Evolutionary conservation across 2,797 vertebrate species (phyloP).

Genomic region (Bryconaethiops microstoma): DNA sequence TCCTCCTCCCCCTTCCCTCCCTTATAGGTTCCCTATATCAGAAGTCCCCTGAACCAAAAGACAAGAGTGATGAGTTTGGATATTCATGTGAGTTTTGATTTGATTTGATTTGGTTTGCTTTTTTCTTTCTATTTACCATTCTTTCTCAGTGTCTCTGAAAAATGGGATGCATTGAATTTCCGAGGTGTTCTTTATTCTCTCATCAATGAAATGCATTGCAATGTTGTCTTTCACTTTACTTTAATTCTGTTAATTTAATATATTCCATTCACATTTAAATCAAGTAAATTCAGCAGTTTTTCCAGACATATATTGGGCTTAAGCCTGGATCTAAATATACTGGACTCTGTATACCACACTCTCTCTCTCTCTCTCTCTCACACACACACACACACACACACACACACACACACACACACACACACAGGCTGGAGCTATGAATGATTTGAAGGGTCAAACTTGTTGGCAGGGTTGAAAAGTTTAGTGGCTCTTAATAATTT

Average conservation of each 20-base stretch:
- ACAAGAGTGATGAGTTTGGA: conserved; percentile 91
- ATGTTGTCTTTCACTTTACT: neutral
- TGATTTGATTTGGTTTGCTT: conserved; percentile 71
- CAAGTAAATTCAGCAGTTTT: neutral
- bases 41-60: conserved; percentile 96
- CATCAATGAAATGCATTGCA: neutral
- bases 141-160: conserved; percentile 23
- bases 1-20: conserved; percentile 64
- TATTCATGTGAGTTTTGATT: conserved; percentile 95
- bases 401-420: too few relatives aligned
- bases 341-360: neutral
- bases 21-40: conserved; percentile 97
- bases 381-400: too few relatives aligned
- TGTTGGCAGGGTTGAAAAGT: too few relatives aligned
- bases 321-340: neutral
- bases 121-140: conserved; percentile 52
- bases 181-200: neutral
- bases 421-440: too few relatives aligned
- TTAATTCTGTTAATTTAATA: too few relatives aligned
- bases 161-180: neutral
- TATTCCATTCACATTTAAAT: neutral
- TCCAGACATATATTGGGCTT: neutral
- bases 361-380: too few relatives aligned
- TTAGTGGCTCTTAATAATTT: too few relatives aligned
- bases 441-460: too few relatives aligned